Percentiles rank a stretch among this genome's conserved stretches.
These are phyloP conservation scores for Pocillopora grandis DNA, from an alignment of 92 coral and sea anemone species.

Conservation along the genomic window DNA sequence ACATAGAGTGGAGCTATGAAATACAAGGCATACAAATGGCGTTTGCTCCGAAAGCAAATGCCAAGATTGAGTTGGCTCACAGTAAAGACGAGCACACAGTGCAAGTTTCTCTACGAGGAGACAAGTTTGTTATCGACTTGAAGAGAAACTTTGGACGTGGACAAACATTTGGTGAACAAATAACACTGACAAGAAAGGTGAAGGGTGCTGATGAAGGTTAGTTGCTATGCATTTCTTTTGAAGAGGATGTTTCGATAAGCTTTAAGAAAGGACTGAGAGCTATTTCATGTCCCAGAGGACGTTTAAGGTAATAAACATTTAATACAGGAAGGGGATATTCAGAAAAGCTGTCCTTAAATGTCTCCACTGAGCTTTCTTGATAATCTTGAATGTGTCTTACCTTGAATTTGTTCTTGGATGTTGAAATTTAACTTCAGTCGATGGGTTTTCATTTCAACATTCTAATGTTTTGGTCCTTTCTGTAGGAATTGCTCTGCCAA, in stretches of 20 bases:
- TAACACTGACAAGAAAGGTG: constrained; percentile 36
- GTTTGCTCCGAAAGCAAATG: constrained; percentile 61
- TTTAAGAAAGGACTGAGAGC: too few species aligned
- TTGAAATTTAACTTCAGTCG: not conserved
- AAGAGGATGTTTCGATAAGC: too few species aligned
- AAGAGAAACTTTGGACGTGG: constrained; percentile 35
- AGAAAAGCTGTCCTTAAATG: too few species aligned
- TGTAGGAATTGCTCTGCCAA: constrained; percentile 42
- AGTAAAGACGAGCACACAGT: constrained; percentile 43
- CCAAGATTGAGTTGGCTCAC: constrained; percentile 72
- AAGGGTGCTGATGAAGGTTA: constrained; percentile 31
- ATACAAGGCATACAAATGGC: constrained; percentile 24
- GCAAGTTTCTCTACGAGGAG: constrained; percentile 41
- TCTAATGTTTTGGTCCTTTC: not conserved
- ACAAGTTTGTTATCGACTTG: constrained; percentile 58
- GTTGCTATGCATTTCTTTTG: not conserved
- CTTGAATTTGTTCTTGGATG: too few species aligned
- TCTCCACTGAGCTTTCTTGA: too few species aligned
- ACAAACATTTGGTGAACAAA: constrained; percentile 31
- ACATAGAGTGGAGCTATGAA: constrained; percentile 66
- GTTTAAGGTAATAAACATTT: too few species aligned
- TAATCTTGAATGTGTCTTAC: too few species aligned
- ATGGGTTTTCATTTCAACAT: not conserved
- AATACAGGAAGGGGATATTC: too few species aligned
- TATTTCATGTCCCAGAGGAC: too few species aligned